Evolutionary conservation across 2,113 vertebrate species (phyloP).

Genomic region (Cryptomyrus ogoouensis): DNA sequence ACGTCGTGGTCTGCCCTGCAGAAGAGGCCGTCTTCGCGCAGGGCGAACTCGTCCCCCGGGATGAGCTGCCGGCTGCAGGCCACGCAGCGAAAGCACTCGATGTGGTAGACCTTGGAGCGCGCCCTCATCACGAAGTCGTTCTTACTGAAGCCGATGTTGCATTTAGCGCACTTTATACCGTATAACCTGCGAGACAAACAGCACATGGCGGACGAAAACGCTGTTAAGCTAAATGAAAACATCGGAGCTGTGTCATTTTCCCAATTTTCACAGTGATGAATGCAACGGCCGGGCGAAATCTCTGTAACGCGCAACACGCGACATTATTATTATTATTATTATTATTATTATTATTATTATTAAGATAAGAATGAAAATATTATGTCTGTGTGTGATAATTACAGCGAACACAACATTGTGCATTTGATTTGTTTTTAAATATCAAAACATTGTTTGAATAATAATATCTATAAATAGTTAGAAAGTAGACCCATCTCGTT

Average conservation of each 20-base stretch:
- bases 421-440: neutral
- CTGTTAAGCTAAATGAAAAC: neutral
- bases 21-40: slow-evolving; percentile 92
- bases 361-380: neutral
- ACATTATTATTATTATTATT: neutral
- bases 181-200: slow-evolving; percentile 70
- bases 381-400: neutral
- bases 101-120: slow-evolving; percentile 94
- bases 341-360: neutral
- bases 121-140: slow-evolving; percentile 98
- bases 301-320: neutral
- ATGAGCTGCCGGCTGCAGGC: slow-evolving; percentile 97
- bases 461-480: neutral
- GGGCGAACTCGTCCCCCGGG: slow-evolving; percentile 92
- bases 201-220: neutral
- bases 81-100: slow-evolving; percentile 97
- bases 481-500: neutral
- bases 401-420: neutral
- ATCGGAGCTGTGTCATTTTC: neutral
- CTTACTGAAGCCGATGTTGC: slow-evolving; percentile 98
- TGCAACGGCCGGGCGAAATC: neutral
- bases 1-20: slow-evolving; percentile 95
- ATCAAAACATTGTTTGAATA: neutral
- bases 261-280: neutral
- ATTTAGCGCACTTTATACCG: slow-evolving; percentile 97